Evolutionary conservation across 64 coral and sea anemone genomes (phyloP).

Genomic region (Actinia tenebrosa): DNA sequence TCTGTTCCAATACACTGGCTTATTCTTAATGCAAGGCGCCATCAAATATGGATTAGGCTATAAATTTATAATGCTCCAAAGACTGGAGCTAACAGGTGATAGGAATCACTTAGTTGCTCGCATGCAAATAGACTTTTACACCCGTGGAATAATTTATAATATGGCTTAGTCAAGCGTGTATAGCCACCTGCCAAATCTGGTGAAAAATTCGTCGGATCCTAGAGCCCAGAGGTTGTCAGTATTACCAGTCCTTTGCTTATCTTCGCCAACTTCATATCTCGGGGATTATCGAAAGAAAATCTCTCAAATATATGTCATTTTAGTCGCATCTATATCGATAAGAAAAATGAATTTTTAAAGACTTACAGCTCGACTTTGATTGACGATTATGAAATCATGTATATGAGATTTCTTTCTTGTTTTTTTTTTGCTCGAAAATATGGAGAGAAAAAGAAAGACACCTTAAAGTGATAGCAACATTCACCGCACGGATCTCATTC

Average conservation of each 20-base stretch:
- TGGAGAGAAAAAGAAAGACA: background rate
- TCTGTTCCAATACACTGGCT: constrained; percentile 9
- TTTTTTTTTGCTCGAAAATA: background rate
- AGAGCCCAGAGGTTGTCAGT: background rate
- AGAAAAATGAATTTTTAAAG: background rate
- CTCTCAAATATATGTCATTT: background rate
- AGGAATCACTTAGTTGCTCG: constrained; percentile 11
- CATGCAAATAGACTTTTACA: constrained; percentile 24
- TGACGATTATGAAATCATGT: background rate
- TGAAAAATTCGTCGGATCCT: background rate
- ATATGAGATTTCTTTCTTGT: background rate
- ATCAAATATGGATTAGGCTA: constrained; percentile 14
- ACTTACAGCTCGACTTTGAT: background rate
- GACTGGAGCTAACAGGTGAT: constrained; percentile 15
- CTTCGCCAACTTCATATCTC: background rate
- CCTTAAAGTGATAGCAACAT: background rate
- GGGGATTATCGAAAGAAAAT: background rate
- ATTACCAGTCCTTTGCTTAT: background rate
- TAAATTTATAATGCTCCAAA: constrained; percentile 10
- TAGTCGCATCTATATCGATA: background rate
- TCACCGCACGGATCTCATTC: background rate
- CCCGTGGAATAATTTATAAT: constrained; percentile 21
- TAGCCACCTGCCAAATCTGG: constrained; percentile 3
- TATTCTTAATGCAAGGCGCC: background rate
- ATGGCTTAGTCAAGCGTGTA: constrained; percentile 14